phyloP scores from a whole-genome alignment of 2,797 vertebrate genomes.

The Oryzias dopingdopingensis region DNA sequence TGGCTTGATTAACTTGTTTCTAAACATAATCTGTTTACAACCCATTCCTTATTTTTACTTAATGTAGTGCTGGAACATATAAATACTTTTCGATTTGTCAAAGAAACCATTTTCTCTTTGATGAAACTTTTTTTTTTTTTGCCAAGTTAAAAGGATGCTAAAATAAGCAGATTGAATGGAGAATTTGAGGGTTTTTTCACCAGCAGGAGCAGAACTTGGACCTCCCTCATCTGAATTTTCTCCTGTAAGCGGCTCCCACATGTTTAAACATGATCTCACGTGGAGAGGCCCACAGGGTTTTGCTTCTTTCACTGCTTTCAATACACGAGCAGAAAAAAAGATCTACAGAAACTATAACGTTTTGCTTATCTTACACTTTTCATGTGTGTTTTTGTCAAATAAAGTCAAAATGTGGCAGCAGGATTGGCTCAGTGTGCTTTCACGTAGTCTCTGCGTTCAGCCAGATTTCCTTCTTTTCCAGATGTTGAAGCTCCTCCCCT shows the following conservation, averaged over 20 bases:
- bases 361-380: not conserved
- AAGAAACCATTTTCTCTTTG: not conserved
- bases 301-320: slow-evolving; percentile 5
- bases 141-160: not conserved
- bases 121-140: slow-evolving; percentile 6
- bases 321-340: not conserved
- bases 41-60: too few relatives aligned
- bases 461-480: slow-evolving; percentile 69
- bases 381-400: not conserved
- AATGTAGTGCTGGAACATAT: too few relatives aligned
- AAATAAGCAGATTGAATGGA: slow-evolving; percentile 19
- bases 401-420: slow-evolving; percentile 11
- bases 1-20: not conserved
- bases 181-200: slow-evolving; percentile 44
- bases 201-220: slow-evolving; percentile 32
- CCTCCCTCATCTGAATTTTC: slow-evolving; percentile 36
- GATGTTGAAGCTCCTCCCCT: slow-evolving; percentile 72
- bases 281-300: slow-evolving; percentile 64
- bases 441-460: slow-evolving; percentile 38
- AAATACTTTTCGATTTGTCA: too few relatives aligned
- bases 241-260: slow-evolving; percentile 57
- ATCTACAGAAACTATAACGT: not conserved
- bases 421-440: slow-evolving; percentile 33
- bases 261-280: slow-evolving; percentile 62
- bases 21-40: not conserved